A percentile compares a stretch with the other conserved stretches of the same genome.
Evolutionary conservation across 2,113 vertebrate species (phyloP).

Genomic region (Amazona vittata): DNA sequence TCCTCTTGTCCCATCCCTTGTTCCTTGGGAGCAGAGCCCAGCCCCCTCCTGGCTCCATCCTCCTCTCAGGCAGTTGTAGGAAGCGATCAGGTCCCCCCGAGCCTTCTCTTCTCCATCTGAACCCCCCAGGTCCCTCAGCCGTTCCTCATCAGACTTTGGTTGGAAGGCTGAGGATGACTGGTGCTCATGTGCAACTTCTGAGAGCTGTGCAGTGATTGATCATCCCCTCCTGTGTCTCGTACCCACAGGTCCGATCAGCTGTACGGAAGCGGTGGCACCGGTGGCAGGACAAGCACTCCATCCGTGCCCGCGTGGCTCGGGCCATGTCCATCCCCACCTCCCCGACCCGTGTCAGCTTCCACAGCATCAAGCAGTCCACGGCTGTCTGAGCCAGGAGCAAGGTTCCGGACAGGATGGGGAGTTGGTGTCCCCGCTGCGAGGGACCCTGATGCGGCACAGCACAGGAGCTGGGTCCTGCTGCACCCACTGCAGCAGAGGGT

Average conservation of each 20-base stretch:
- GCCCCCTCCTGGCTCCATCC: too few relatives aligned
- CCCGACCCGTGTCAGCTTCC: constrained; percentile 93
- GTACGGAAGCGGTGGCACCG: constrained; percentile 91
- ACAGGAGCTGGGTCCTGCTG: not conserved
- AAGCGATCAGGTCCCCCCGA: not conserved
- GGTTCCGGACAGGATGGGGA: accelerated
- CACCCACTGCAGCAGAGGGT: accelerated
- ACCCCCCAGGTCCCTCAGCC: not conserved
- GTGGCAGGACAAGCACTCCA: constrained; percentile 95
- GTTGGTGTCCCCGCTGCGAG: accelerated
- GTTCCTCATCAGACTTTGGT: not conserved
- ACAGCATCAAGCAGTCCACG: constrained; percentile 95
- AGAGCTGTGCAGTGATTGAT: accelerated
- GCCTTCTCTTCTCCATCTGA: not conserved
- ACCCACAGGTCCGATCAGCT: constrained; percentile 87
- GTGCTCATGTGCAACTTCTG: not conserved
- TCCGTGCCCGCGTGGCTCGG: constrained; percentile 85
- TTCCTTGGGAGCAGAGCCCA: too few relatives aligned
- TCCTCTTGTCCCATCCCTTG: too few relatives aligned
- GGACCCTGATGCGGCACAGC: not conserved
- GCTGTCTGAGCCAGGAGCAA: constrained; percentile 1
- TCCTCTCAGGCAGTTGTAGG: not conserved
- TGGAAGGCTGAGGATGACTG: not conserved
- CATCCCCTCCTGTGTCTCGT: not conserved
- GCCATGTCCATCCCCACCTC: constrained; percentile 99